phyloP scores from a whole-genome alignment of 1,140 invertebrate genomes.

The Cydia fagiglandana region DNA sequence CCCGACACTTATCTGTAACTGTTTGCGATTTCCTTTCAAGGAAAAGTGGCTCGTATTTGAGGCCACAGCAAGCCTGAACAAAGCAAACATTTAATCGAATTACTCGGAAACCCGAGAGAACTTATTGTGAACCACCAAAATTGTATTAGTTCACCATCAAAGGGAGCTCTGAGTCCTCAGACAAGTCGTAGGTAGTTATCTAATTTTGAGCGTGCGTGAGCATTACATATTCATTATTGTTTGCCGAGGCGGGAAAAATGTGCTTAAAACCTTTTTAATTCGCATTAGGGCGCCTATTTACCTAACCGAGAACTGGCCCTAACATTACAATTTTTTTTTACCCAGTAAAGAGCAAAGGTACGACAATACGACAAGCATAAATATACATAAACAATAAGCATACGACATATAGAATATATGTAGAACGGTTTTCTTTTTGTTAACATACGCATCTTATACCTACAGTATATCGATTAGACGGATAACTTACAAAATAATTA shows the following conservation, averaged over 20 bases:
- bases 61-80: background rate
- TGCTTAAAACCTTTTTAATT: background rate
- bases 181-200: constrained; percentile 1
- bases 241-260: constrained; percentile 1
- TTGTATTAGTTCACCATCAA: constrained; percentile 28
- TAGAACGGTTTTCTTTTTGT: background rate
- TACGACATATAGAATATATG: background rate
- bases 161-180: background rate
- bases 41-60: constrained; percentile 20
- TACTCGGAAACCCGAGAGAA: constrained; percentile 28
- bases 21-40: background rate
- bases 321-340: background rate
- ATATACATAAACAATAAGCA: no score
- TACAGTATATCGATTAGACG: background rate
- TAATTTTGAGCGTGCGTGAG: background rate
- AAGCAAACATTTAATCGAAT: constrained; percentile 29
- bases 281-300: background rate
- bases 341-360: background rate
- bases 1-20: background rate
- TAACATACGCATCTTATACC: background rate
- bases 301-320: background rate
- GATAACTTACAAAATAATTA: constrained; percentile 7
- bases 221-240: background rate
- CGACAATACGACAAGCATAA: no score
- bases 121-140: constrained; percentile 22